These are phyloP conservation scores for Alligator mississippiensis DNA, from an alignment of 2,113 vertebrate genomes.

Conservation along the genomic window DNA sequence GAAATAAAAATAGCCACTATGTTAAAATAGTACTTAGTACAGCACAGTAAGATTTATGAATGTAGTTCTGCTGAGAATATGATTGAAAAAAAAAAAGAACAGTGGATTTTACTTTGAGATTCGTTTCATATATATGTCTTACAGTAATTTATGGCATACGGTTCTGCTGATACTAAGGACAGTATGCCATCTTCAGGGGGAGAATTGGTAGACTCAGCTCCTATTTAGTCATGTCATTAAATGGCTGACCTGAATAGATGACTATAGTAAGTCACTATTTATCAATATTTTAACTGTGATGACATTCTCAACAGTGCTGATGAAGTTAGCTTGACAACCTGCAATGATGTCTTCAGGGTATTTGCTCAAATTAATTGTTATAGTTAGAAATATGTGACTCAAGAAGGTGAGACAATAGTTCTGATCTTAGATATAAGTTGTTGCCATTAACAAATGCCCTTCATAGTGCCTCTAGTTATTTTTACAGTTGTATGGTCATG, in stretches of 20 bases:
- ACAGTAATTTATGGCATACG: constrained; percentile 29
- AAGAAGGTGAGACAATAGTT: neutral
- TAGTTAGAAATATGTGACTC: neutral
- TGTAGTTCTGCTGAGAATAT: constrained; percentile 5
- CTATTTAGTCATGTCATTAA: constrained; percentile 37
- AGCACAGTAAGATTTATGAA: constrained; percentile 41
- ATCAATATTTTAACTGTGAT: neutral
- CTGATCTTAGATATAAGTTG: neutral
- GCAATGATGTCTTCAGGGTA: neutral
- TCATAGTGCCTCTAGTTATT: neutral
- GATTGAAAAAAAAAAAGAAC: constrained; percentile 41
- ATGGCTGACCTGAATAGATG: neutral
- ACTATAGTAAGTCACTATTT: neutral
- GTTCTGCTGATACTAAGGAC: neutral
- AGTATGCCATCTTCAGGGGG: neutral
- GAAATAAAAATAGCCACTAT: constrained; percentile 25
- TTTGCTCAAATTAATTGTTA: neutral
- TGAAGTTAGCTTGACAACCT: neutral
- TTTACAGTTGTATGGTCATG: neutral
- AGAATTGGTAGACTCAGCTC: neutral
- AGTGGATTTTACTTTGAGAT: constrained; percentile 3
- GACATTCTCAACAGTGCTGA: neutral
- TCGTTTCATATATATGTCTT: constrained; percentile 1
- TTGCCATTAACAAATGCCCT: neutral
- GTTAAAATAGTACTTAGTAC: constrained; percentile 23